Conservation (phyloP, 2,888 invertebrate genomes). For the Baronia brevicornis region DNA sequence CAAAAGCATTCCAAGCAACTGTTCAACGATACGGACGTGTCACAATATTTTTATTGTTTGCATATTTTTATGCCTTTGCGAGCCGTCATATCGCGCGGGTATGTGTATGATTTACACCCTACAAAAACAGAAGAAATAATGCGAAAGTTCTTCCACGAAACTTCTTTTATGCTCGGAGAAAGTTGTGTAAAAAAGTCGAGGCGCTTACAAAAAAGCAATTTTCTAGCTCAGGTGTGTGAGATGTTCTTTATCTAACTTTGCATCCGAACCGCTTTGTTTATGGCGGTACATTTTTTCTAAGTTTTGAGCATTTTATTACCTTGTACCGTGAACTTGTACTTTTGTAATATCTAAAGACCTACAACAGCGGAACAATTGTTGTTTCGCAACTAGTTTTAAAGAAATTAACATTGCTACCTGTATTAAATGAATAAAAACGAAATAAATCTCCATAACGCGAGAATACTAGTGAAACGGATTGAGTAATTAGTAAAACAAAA, state of each 20-base stretch:
- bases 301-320: constrained; percentile 72
- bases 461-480: no score
- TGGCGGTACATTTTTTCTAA: constrained; percentile 69
- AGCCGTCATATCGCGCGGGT: constrained; percentile 50
- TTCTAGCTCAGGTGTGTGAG: constrained; percentile 76
- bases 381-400: constrained; percentile 48
- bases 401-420: constrained; percentile 51
- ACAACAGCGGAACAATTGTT: constrained; percentile 49
- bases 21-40: constrained; percentile 37
- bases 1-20: constrained; percentile 41
- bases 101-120: constrained; percentile 56
- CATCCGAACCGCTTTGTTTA: constrained; percentile 74
- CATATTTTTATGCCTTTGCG: constrained; percentile 54
- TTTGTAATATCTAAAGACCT: constrained; percentile 46
- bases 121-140: constrained; percentile 32
- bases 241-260: constrained; percentile 76
- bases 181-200: constrained; percentile 73
- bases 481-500: no score
- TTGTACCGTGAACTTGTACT: constrained; percentile 52
- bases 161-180: constrained; percentile 72
- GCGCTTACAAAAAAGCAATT: constrained; percentile 75
- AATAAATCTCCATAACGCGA: constrained; percentile 4
- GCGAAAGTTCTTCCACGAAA: constrained; percentile 66
- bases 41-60: constrained; percentile 66
- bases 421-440: constrained; percentile 24